A percentile compares a stretch with the other conserved stretches of the same genome.
Evolutionary conservation across 1,140 invertebrate species (phyloP).

Genomic region (Lordiphosa clarofinis): DNA sequence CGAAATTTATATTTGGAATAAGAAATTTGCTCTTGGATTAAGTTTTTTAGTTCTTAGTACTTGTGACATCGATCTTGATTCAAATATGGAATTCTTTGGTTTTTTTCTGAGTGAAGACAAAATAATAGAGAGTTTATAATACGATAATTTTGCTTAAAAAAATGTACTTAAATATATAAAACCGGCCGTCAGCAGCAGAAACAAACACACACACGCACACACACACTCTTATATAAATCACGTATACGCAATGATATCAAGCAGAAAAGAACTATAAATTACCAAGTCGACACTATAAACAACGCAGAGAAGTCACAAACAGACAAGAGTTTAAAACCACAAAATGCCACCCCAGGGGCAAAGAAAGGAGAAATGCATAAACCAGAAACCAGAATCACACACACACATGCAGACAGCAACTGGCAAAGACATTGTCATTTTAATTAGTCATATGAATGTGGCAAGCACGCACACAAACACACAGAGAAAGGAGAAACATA

Average conservation of each 20-base stretch:
- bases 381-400: constrained; percentile 16
- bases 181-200: no score
- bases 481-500: background rate
- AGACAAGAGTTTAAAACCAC: constrained; percentile 20
- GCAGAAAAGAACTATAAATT: constrained; percentile 58
- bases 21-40: no score
- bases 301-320: constrained; percentile 19
- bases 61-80: no score
- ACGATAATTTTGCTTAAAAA: no score
- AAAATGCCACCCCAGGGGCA: constrained; percentile 9
- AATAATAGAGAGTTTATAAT: no score
- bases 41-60: no score
- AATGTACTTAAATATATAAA: no score
- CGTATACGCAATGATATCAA: constrained; percentile 59
- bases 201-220: constrained; percentile 23
- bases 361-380: constrained; percentile 19
- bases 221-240: constrained; percentile 53
- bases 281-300: constrained; percentile 46
- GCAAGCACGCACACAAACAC: constrained; percentile 5
- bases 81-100: no score
- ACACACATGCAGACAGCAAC: no score
- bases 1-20: no score
- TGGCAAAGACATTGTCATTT: constrained; percentile 2
- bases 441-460: constrained; percentile 21
- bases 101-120: no score